Conservation (phyloP, 2,113 vertebrate species). For the Larimichthys polyactis region DNA sequence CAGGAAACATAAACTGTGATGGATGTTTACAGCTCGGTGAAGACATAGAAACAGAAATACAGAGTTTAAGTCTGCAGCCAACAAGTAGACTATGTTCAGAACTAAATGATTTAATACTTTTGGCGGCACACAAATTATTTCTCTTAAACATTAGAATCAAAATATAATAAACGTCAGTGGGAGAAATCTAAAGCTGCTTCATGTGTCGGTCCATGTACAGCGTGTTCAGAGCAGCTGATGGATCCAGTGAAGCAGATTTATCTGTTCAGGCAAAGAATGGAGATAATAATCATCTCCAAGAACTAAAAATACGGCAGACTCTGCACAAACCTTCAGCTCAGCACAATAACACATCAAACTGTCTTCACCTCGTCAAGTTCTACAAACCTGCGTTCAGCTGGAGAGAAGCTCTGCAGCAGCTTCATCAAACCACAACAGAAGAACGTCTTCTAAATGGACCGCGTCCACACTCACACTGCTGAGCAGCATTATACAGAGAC, state of each 20-base stretch:
- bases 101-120: too few relatives aligned
- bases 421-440: slow-evolving; percentile 42
- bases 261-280: background rate
- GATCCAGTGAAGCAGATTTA: background rate
- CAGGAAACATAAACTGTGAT: background rate
- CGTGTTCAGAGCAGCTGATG: background rate
- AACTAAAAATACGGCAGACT: too few relatives aligned
- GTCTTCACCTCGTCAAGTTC: slow-evolving; percentile 43
- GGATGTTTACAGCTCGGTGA: background rate
- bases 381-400: slow-evolving; percentile 36
- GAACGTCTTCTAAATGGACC: slow-evolving; percentile 14
- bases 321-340: slow-evolving; percentile 20
- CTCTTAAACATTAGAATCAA: too few relatives aligned
- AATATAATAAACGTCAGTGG: too few relatives aligned
- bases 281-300: too few relatives aligned
- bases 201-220: too few relatives aligned
- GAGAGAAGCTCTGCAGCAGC: slow-evolving; percentile 49
- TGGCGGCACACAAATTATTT: too few relatives aligned
- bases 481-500: background rate
- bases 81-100: too few relatives aligned
- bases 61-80: too few relatives aligned
- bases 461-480: slow-evolving; percentile 1
- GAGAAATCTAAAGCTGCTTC: too few relatives aligned
- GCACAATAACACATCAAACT: slow-evolving; percentile 60
- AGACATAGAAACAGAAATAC: background rate